Percentiles rank a stretch among this genome's conserved stretches.
phyloP scores from a whole-genome alignment of 2,888 invertebrate genomes.

The Amblyteles armatorius region DNA sequence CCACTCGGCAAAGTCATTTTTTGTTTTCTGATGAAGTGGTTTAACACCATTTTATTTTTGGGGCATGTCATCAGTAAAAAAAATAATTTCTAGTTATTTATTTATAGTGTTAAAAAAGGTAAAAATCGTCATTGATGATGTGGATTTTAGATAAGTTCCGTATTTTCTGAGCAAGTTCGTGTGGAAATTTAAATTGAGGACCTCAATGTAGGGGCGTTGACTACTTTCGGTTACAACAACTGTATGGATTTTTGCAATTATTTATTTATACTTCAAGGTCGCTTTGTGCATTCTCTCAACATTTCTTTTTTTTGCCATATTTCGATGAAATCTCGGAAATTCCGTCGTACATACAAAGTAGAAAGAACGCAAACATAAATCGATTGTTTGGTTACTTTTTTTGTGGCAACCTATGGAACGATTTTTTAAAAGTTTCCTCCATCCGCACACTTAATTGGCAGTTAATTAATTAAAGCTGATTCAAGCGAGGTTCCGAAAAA shows the following conservation, averaged over 20 bases:
- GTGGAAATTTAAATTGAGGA: too few relatives aligned
- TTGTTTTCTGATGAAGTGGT: background rate
- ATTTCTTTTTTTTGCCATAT: background rate
- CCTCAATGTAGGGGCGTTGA: background rate
- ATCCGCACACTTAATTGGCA: too few relatives aligned
- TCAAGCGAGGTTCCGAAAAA: background rate
- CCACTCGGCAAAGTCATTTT: background rate
- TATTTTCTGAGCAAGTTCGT: too few relatives aligned
- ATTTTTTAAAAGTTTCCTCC: background rate
- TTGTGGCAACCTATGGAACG: background rate
- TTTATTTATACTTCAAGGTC: background rate
- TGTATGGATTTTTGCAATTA: too few relatives aligned
- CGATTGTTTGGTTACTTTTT: background rate
- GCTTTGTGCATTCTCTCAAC: too few relatives aligned
- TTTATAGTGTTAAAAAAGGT: background rate
- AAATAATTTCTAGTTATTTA: background rate
- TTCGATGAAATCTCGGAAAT: background rate
- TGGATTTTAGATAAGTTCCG: too few relatives aligned
- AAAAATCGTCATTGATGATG: background rate
- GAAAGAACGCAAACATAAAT: background rate
- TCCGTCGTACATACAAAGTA: background rate
- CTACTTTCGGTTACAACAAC: background rate
- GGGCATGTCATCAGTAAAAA: background rate
- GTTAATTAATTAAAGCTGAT: background rate
- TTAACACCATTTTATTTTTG: background rate